A percentile compares a stretch with the other conserved stretches of the same genome.
These are phyloP conservation scores for Discoglossus pictus DNA, from an alignment of 2,797 vertebrate genomes.

Conservation along the genomic window DNA sequence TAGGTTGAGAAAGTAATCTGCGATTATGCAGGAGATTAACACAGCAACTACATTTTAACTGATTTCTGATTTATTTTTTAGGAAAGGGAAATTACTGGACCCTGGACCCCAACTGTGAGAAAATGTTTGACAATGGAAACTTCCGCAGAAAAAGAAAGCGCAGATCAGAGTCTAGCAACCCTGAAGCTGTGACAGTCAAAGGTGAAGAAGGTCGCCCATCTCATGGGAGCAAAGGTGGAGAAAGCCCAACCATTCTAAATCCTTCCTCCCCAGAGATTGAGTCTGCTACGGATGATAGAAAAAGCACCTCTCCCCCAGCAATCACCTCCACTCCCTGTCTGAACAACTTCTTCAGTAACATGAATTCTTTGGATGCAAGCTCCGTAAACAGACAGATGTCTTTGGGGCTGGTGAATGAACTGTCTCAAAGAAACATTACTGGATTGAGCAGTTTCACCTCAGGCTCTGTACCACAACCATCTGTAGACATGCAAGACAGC, in stretches of 20 bases:
- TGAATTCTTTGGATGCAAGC: conserved; percentile 77
- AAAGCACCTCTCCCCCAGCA: conserved; percentile 70
- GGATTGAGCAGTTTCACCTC: conserved; percentile 79
- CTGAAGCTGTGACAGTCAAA: conserved; percentile 64
- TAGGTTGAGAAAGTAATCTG: no score
- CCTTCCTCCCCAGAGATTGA: conserved; percentile 82
- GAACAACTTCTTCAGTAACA: conserved; percentile 89
- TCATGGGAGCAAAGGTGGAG: conserved; percentile 63
- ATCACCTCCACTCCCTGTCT: conserved; percentile 80
- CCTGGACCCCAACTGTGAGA: conserved; percentile 97
- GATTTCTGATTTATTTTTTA: conserved; percentile 51
- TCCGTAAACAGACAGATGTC: conserved; percentile 70
- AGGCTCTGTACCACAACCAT: conserved; percentile 60
- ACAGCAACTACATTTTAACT: no score
- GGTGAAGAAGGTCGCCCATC: conserved; percentile 71
- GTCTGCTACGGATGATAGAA: conserved; percentile 72
- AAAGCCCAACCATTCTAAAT: conserved; percentile 71
- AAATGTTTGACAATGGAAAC: conserved; percentile 99
- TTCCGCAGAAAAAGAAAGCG: conserved; percentile 95
- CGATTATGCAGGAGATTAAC: no score
- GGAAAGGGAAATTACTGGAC: conserved; percentile 99
- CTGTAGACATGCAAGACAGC: conserved; percentile 60
- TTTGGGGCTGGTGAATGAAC: conserved; percentile 78
- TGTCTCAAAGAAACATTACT: conserved; percentile 85
- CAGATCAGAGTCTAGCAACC: conserved; percentile 77